Evolutionary conservation across 1,140 invertebrate species (phyloP).

Genomic region (Caenorhabditis brenneri): DNA sequence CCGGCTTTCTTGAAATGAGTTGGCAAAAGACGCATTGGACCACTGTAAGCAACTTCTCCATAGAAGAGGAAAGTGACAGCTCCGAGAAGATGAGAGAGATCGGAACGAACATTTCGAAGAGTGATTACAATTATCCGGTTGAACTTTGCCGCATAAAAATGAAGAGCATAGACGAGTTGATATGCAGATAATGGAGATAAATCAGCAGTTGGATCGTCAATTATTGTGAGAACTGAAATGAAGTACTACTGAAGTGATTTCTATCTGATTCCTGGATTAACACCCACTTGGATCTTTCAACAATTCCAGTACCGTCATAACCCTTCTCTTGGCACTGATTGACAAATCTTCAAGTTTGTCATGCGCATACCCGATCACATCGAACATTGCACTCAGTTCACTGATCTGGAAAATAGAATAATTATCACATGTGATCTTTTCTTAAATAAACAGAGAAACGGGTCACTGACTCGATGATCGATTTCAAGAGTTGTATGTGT

Average conservation of each 20-base stretch:
- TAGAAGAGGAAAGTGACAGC: conserved; percentile 39
- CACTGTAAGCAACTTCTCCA: conserved; percentile 45
- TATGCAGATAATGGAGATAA: conserved; percentile 34
- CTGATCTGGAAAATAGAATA: conserved; percentile 37
- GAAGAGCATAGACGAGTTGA: conserved; percentile 46
- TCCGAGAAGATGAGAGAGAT: conserved; percentile 44
- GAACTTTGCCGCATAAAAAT: conserved; percentile 35
- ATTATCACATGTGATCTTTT: no score
- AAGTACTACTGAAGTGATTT: not conserved
- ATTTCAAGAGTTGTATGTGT: conserved; percentile 29
- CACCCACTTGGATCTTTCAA: conserved; percentile 37
- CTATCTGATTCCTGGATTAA: not conserved
- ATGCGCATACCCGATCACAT: conserved; percentile 20
- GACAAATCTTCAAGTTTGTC: conserved; percentile 35
- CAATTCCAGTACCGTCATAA: conserved; percentile 37
- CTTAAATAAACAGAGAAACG: not conserved
- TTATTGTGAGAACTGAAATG: conserved; percentile 43
- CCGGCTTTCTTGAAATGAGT: conserved; percentile 50
- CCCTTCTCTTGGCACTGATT: conserved; percentile 28
- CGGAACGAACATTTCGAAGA: conserved; percentile 41
- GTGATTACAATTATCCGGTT: conserved; percentile 7
- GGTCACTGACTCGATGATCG: conserved; percentile 31
- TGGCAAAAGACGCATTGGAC: conserved; percentile 27
- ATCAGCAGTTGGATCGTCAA: conserved; percentile 40
- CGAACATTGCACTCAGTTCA: conserved; percentile 8